phyloP scores from a whole-genome alignment of 37 sponge, comb jelly and placozoan species.

The Crambe crambe region DNA sequence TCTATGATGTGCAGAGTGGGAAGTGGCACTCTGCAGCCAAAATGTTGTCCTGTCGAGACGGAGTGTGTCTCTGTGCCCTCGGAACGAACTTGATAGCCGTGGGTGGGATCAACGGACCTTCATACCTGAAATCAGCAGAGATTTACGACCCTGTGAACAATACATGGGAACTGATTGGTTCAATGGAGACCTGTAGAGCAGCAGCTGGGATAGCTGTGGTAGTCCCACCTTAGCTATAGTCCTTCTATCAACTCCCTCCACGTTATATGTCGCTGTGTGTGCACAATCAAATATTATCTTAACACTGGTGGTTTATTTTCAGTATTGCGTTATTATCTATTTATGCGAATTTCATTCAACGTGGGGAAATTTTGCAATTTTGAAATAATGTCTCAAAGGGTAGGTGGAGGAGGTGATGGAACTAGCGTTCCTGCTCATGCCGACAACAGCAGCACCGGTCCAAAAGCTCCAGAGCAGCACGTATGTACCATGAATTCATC shows the following conservation, averaged over 20 bases:
- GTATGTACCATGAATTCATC: no score
- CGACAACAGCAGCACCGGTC: no score
- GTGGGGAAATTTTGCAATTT: no score
- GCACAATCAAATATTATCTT: neutral
- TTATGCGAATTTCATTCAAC: no score
- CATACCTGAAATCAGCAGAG: conserved; percentile 86
- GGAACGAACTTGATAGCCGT: conserved; percentile 80
- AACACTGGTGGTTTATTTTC: no score
- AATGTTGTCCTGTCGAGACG: conserved; percentile 88
- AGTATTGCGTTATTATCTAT: no score
- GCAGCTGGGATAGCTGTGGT: conserved; percentile 86
- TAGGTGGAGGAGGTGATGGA: no score
- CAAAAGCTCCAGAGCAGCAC: no score
- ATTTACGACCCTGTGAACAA: conserved; percentile 80
- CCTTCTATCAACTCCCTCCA: neutral
- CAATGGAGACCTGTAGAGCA: conserved; percentile 93
- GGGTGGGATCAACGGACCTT: conserved; percentile 95
- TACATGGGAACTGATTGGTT: conserved; percentile 75
- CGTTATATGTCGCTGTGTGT: neutral
- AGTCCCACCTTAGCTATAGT: neutral
- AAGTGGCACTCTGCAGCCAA: conserved; percentile 79
- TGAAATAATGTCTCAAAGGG: no score
- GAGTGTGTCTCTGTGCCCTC: conserved; percentile 80
- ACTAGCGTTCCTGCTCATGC: no score
- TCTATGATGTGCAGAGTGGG: conserved; percentile 73